Base-by-base conservation (phyloP, 2,888 invertebrate genomes). In the Pasiphila rectangulata region DNA sequence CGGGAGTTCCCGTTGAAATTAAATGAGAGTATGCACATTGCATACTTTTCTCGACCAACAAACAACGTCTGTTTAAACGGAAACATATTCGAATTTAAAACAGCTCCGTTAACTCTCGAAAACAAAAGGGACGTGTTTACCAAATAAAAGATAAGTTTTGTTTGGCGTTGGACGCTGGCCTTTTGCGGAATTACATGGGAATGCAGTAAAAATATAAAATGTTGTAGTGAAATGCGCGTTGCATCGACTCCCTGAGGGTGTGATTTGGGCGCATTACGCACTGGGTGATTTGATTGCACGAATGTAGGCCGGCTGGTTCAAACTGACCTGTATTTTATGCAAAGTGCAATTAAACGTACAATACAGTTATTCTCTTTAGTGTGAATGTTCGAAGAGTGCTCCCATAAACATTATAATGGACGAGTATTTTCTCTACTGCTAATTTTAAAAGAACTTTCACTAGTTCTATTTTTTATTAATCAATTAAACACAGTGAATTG, bases 141-240 rank as follows among this genome's bases (percentile, higher is more conserved):
- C 61, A 64, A 69, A 67, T 64, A 43, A 44, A 25, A 34, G 44
- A 48, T 62, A 69, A 75, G 65, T 75, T 73, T 75, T 75, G 68
- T 75, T 79, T 75, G 19, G 35, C 37, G 20, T 19, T 45, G 35
- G 66, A 71, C 69, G 62, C 34, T 38, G 4, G 64, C 65, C 69
- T 78, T 75, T 79, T 72, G 67, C 62, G 66, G 65, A 64, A 67
- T 56, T 44, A 40, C 50, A 61, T 55, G 72, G n/a, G n/a, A 77
- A 73, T 75, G 70, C 72, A 75, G 67, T 73, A 71, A 69, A 79
- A 78, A 79, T 78, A 76, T 80, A 77, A 79, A 81, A 80, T 5
- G 21, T 77, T 68, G 67, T 64, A 72, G 72, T 64, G 74, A 72
- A 68, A 75, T 72, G 71, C 67, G 68, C 69, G 67, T 68, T 72